A percentile compares a stretch with the other conserved stretches of the same genome.
Evolutionary conservation across 2,113 vertebrate genomes (phyloP).

Genomic region (Axis porcinus): DNA sequence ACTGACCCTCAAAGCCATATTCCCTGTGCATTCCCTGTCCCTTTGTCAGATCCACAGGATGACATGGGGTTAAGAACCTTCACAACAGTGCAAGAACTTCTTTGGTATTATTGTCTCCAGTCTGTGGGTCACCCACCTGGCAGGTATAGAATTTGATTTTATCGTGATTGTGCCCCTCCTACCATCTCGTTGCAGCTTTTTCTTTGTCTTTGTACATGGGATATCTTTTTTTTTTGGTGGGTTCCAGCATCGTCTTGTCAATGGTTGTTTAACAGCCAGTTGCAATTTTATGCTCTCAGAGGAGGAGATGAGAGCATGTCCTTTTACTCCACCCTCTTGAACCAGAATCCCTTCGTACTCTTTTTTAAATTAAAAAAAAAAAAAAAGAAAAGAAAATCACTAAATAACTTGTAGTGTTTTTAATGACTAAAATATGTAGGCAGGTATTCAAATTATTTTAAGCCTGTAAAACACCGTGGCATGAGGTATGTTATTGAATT

Average conservation of each 20-base stretch:
- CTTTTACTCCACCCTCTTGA: neutral
- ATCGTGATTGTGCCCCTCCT: accelerated
- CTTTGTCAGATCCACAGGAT: neutral
- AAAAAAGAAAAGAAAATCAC: neutral
- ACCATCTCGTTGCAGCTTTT: neutral
- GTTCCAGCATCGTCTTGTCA: neutral
- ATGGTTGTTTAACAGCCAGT: neutral
- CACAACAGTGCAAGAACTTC: neutral
- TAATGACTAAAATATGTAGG: neutral
- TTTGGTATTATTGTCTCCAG: neutral
- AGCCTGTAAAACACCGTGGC: neutral
- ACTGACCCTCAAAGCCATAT: neutral
- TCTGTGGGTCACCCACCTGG: neutral
- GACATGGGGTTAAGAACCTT: neutral
- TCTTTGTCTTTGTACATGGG: neutral
- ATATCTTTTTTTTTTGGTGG: neutral
- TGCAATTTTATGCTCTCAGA: neutral
- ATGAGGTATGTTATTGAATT: neutral
- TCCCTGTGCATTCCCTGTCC: neutral
- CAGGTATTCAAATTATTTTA: neutral
- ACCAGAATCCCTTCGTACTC: neutral
- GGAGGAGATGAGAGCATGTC: neutral
- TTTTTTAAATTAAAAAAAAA: neutral
- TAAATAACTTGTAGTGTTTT: neutral
- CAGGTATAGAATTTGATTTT: neutral